Conservation (phyloP, 2,888 invertebrate genomes). For the Holacanthella duospinosa region DNA sequence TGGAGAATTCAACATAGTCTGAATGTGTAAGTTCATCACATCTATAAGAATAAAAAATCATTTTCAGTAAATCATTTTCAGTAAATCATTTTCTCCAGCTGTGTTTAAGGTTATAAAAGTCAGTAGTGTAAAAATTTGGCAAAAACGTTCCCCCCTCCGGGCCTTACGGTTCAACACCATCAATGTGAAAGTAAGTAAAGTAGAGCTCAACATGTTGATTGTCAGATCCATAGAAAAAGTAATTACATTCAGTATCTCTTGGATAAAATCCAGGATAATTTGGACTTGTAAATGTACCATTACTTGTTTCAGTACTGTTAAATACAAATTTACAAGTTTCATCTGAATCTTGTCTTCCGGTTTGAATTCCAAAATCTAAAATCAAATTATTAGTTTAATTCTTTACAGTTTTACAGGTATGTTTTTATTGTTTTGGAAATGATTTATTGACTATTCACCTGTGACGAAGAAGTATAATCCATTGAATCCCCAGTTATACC, state of each 20-base stretch:
- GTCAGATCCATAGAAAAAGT: conserved; percentile 71
- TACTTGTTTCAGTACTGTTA: conserved; percentile 67
- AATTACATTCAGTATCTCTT: conserved; percentile 79
- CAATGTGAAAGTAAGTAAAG: conserved; percentile 85
- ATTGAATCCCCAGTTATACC: conserved; percentile 72
- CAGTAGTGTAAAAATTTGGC: background rate
- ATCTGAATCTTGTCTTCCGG: conserved; percentile 60
- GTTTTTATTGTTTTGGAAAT: background rate
- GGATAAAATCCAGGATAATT: conserved; percentile 87
- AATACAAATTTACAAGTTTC: conserved; percentile 69
- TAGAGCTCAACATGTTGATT: conserved; percentile 70
- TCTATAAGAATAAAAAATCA: conserved; percentile 48
- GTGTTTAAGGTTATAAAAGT: background rate
- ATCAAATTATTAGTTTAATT: background rate
- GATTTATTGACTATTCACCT: too few relatives aligned
- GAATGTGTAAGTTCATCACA: conserved; percentile 84
- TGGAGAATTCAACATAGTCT: conserved; percentile 93
- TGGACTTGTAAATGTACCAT: conserved; percentile 56
- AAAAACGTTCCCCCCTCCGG: background rate
- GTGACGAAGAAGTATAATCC: conserved; percentile 79
- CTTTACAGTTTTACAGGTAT: background rate
- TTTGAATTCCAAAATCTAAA: conserved; percentile 76
- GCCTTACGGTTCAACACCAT: conserved; percentile 78
- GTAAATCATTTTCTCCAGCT: background rate
- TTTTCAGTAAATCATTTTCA: background rate